Percentiles rank a stretch among this genome's conserved stretches.
Conservation (phyloP, 2,113 vertebrate genomes). For the Agapornis roseicollis region DNA sequence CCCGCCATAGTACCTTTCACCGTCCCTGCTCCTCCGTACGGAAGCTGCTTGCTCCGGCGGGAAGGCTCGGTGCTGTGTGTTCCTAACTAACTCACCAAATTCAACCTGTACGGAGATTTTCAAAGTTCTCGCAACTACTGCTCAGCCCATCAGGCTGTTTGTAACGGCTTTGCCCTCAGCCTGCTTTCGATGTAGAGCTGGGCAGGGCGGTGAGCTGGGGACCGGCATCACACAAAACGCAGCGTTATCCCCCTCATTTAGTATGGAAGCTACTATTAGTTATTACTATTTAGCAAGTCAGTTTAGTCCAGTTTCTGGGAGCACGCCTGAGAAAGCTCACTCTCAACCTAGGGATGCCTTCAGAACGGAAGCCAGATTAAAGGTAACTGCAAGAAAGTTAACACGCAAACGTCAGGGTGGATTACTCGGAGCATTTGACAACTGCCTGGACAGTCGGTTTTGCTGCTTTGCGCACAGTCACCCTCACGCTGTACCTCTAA, state of each 20-base stretch:
- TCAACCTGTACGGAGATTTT: fast-evolving
- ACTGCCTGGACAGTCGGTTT: fast-evolving
- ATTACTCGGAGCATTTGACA: neutral
- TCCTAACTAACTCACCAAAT: neutral
- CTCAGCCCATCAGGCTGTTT: neutral
- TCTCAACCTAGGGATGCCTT: neutral
- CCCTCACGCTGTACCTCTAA: neutral
- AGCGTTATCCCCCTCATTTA: neutral
- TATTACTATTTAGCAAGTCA: neutral
- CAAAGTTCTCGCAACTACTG: neutral
- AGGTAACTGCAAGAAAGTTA: neutral
- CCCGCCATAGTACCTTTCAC: neutral
- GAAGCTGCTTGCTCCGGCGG: neutral
- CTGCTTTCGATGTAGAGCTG: neutral
- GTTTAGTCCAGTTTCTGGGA: neutral
- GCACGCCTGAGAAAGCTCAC: neutral
- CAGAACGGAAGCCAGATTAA: neutral
- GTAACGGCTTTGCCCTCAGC: neutral
- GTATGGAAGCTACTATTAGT: neutral
- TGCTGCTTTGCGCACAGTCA: neutral
- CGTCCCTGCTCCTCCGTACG: fast-evolving
- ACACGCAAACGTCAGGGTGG: neutral
- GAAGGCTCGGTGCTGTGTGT: neutral
- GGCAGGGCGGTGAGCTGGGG: neutral
- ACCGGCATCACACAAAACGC: fast-evolving